A percentile compares a stretch with the other conserved stretches of the same genome.
Evolutionary conservation across 2,797 vertebrate species (phyloP).

Genomic region (Falco cherrug): DNA sequence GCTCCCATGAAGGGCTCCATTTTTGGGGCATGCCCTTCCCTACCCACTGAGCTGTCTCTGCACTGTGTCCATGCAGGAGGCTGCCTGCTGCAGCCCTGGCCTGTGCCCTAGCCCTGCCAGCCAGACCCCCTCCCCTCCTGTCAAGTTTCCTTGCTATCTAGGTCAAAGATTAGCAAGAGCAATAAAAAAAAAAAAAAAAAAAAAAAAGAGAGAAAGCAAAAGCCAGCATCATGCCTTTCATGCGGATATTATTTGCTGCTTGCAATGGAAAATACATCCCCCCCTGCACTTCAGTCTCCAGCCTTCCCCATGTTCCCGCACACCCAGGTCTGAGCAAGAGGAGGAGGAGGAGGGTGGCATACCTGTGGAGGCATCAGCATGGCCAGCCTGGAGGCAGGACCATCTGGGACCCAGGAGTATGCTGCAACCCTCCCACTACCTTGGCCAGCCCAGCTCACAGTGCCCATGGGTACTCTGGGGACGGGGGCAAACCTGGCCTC

Average conservation of each 20-base stretch:
- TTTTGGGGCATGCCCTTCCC: background rate
- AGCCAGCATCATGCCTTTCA: background rate
- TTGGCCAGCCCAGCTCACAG: background rate
- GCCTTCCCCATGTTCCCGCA: background rate
- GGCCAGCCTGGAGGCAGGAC: background rate
- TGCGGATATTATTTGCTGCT: constrained; percentile 35
- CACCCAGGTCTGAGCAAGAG: background rate
- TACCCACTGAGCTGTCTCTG: rapidly evolving
- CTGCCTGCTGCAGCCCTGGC: background rate
- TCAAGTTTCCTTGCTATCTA: constrained; percentile 15
- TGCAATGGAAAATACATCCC: background rate
- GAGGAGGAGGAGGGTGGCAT: background rate
- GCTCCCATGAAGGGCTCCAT: background rate
- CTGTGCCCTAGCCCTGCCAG: background rate
- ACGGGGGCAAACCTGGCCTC: background rate
- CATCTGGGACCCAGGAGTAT: background rate
- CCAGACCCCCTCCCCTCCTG: background rate
- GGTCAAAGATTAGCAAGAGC: constrained; percentile 52
- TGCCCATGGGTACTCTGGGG: background rate
- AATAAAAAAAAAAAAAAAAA: background rate
- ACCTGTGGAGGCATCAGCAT: background rate
- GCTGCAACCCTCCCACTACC: rapidly evolving
- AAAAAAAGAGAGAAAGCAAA: background rate
- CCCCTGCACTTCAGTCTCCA: background rate
- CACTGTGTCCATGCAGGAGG: background rate